Conservation (phyloP, 2,888 invertebrate genomes). For the Drosophila affinis region DNA sequence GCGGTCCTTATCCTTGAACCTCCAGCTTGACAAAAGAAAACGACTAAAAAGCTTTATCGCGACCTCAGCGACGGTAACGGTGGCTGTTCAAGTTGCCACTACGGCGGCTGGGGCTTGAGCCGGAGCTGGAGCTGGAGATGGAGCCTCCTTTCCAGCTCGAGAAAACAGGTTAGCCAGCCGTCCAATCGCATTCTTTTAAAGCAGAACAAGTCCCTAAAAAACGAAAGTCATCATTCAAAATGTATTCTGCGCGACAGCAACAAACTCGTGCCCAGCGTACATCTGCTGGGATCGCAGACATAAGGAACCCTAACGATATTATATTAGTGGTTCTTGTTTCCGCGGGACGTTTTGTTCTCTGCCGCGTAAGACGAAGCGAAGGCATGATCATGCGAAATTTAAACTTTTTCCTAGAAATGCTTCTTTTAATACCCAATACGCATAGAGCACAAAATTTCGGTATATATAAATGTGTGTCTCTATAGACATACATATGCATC, state of each 20-base stretch:
- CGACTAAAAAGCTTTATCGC: conserved; percentile 51
- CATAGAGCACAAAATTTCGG: not conserved
- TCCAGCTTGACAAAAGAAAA: conserved; percentile 62
- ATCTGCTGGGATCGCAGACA: conserved; percentile 33
- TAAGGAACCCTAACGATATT: conserved; percentile 49
- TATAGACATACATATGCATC: not conserved
- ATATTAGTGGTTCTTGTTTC: conserved; percentile 45
- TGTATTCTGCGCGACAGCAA: conserved; percentile 39
- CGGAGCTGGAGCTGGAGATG: conserved; percentile 14
- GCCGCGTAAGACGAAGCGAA: conserved; percentile 42
- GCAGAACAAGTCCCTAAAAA: conserved; percentile 39
- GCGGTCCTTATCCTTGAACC: conserved; percentile 78
- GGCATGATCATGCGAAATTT: conserved; percentile 66
- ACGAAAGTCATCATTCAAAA: conserved; percentile 62
- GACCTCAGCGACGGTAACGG: conserved; percentile 43
- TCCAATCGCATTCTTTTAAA: conserved; percentile 45
- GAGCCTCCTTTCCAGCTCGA: conserved; percentile 42
- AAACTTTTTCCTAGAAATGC: conserved; percentile 70
- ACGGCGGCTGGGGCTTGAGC: conserved; percentile 13
- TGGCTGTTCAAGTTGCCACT: conserved; percentile 57
- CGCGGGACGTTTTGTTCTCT: conserved; percentile 37
- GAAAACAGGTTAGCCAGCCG: conserved; percentile 68
- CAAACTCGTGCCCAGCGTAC: conserved; percentile 44
- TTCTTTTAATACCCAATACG: conserved; percentile 17
- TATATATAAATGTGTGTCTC: not conserved